A percentile compares a stretch with the other conserved stretches of the same genome.
These are phyloP conservation scores for Aegithalos caudatus DNA, from an alignment of 2,113 vertebrate genomes.

Conservation along the genomic window DNA sequence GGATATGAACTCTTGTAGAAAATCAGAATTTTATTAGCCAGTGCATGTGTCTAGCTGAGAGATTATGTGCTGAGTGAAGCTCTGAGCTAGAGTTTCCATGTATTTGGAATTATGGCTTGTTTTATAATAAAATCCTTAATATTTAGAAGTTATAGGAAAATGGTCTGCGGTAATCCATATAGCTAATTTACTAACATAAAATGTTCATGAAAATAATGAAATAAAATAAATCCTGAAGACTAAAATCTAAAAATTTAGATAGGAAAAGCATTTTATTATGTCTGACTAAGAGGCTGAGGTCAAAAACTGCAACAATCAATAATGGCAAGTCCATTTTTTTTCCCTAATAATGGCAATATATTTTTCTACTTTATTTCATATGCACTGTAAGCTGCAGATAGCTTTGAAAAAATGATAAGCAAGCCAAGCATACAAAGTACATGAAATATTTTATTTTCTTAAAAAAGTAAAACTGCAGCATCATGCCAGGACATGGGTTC, in stretches of 20 bases:
- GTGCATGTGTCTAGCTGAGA: background rate
- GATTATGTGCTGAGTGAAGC: background rate
- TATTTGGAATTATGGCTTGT: background rate
- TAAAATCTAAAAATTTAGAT: background rate
- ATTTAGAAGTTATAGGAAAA: background rate
- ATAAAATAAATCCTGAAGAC: background rate
- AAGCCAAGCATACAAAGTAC: background rate
- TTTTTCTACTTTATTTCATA: background rate
- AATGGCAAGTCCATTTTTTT: background rate
- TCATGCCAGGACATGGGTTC: background rate
- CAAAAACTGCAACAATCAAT: background rate
- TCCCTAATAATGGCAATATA: background rate
- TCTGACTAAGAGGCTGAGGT: background rate
- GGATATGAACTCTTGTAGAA: background rate
- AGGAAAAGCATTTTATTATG: background rate
- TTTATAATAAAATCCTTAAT: background rate
- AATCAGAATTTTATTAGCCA: background rate
- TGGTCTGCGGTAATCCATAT: background rate
- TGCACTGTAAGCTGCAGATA: background rate
- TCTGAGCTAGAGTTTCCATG: background rate
- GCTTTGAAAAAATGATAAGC: background rate
- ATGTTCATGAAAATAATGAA: background rate
- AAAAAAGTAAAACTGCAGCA: background rate
- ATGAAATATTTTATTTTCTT: background rate
- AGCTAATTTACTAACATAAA: background rate